Evolutionary conservation across 2,797 vertebrate genomes (phyloP), one percentile per base, ranked within the genome.

Genomic region (Eulemur coronatus): DNA sequence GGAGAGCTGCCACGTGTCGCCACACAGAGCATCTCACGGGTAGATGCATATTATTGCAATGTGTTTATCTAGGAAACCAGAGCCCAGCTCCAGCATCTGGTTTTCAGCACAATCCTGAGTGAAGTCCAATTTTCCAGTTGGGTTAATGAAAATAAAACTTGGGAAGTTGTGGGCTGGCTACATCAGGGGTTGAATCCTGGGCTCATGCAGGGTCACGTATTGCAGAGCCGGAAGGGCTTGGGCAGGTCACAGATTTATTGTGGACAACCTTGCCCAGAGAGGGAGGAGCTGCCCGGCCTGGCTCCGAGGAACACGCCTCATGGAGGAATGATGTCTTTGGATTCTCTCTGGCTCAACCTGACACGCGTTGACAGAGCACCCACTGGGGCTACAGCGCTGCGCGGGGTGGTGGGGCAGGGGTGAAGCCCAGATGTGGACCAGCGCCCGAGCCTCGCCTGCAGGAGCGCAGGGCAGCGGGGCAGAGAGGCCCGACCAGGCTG

Each of bases 51-150:
- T 97, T 97, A 98, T 97, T 96, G 94, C 94, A 95, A 95, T 96
- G 94, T 98, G 98, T 98, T 98, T 98, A 97, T 98, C 98, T 98
- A 98, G 97, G 97, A 97, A 98, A 97, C 93, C 88, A 52, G 97
- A 98, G 95, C 94, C 94, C 93, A 96, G 96, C 91, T 91, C 92
- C 48, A 97, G 98, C 97, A 98, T 98, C 98, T 98, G 98, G 97
- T 98, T 98, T 98, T 97, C 97, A 95, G 98, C 97, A 96, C 79
- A 98, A 69, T 92, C 92, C 95, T 97, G 97, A 98, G 93, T 50
- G 50, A 80, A 84, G 88, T 97, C 98, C 98, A 98, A 98, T 95
- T 98, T 98, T 98, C 98, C 98, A 97, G 97, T 98, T 96, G 95
- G 95, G 96, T 97, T 97, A 95, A 98, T 97, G 96, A 97, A 98